Conservation (phyloP, 2,888 invertebrate genomes). For the Ophion costatus region DNA sequence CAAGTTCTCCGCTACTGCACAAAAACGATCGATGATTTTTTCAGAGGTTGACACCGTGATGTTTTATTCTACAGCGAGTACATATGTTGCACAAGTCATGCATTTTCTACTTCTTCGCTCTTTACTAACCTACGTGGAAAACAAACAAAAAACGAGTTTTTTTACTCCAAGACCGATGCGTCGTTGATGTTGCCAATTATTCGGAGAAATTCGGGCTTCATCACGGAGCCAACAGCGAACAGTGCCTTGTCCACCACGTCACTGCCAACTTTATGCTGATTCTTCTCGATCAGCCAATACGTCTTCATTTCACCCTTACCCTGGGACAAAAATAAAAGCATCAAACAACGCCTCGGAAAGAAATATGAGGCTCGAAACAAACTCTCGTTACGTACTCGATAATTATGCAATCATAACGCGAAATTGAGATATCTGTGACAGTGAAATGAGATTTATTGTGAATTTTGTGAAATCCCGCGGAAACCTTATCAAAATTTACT, state of each 20-base stretch:
- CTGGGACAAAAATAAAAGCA: constrained; percentile 82
- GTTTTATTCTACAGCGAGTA: not conserved
- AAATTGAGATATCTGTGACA: not conserved
- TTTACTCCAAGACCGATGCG: constrained; percentile 2
- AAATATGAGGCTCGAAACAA: not conserved
- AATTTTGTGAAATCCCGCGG: not conserved
- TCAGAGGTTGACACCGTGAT: not conserved
- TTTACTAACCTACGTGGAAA: not conserved
- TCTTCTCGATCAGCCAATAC: constrained; percentile 87
- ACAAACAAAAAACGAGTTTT: not conserved
- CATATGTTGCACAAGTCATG: not conserved
- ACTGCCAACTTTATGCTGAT: constrained; percentile 40
- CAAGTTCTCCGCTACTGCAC: not conserved
- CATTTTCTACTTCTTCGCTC: not conserved
- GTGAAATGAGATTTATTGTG: not conserved
- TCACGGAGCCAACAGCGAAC: constrained; percentile 41
- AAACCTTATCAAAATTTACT: not conserved
- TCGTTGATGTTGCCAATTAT: constrained; percentile 49
- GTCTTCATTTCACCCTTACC: constrained; percentile 95
- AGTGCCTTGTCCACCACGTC: constrained; percentile 39
- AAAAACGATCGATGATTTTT: not conserved
- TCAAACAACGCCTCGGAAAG: not conserved
- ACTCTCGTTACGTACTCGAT: no score
- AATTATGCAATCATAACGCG: no score
- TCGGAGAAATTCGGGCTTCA: constrained; percentile 59